A percentile compares a stretch with the other conserved stretches of the same genome.
phyloP scores from a whole-genome alignment of 1,140 invertebrate genomes.

The Charaxes varanes region DNA sequence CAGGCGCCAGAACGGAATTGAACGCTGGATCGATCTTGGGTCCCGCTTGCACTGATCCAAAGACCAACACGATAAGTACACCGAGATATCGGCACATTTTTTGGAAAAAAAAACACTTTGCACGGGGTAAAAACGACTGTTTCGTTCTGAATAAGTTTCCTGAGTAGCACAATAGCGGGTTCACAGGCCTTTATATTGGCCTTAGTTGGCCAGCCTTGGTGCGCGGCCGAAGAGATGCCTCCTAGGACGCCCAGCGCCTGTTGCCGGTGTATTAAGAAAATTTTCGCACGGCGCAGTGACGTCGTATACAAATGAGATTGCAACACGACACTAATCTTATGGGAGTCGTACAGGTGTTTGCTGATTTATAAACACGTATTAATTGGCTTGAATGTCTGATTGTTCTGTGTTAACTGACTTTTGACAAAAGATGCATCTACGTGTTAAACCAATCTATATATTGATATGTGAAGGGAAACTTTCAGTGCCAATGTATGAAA shows the following conservation, averaged over 20 bases:
- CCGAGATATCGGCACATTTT: slow-evolving; percentile 39
- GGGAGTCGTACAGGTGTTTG: slow-evolving; percentile 19
- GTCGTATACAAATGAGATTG: slow-evolving; percentile 39
- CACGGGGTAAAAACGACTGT: slow-evolving; percentile 24
- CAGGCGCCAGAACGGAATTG: slow-evolving; percentile 22
- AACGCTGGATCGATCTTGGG: slow-evolving; percentile 33
- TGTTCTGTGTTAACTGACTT: too few species aligned
- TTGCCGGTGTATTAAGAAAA: slow-evolving; percentile 49
- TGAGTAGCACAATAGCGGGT: slow-evolving; percentile 53
- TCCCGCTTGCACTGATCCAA: slow-evolving; percentile 30
- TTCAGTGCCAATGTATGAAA: too few species aligned
- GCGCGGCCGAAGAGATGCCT: slow-evolving; percentile 45
- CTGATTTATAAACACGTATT: slow-evolving; percentile 1
- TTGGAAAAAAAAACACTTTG: slow-evolving; percentile 16
- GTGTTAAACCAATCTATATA: too few species aligned
- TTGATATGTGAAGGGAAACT: too few species aligned
- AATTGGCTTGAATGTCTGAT: too few species aligned
- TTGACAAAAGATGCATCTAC: too few species aligned
- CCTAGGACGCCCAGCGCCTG: slow-evolving; percentile 32
- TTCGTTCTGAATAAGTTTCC: slow-evolving; percentile 28
- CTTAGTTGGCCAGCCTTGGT: slow-evolving; percentile 57
- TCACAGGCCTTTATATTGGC: slow-evolving; percentile 60
- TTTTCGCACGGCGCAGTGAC: slow-evolving; percentile 55
- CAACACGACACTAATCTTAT: slow-evolving; percentile 31
- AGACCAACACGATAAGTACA: slow-evolving; percentile 33